These are phyloP conservation scores for Danio rerio DNA, from an alignment of 2,113 vertebrate species.

Conservation along the genomic window GRCz12tu NC_133184.1:20528001-20528500, in stretches of 20 bases:
- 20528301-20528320: conserved; percentile 37
- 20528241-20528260: conserved; percentile 28
- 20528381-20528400: not conserved
- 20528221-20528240: conserved; percentile 30
- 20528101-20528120: not conserved
- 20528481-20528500: too few relatives aligned
- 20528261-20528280: conserved; percentile 36
- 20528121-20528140: conserved; percentile 8
- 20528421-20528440: too few relatives aligned
- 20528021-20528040: conserved; percentile 79
- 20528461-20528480: too few relatives aligned
- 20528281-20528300: conserved; percentile 11
- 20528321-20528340: conserved; percentile 15
- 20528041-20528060: conserved; percentile 61
- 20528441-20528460: too few relatives aligned
- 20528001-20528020: conserved; percentile 80
- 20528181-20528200: not conserved
- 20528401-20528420: too few relatives aligned
- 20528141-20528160: conserved; percentile 13
- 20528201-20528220: conserved; percentile 21
- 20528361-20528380: not conserved
- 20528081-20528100: conserved; percentile 57
- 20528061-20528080: conserved; percentile 36
- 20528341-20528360: conserved; percentile 36
- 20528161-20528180: conserved; percentile 1